Base-by-base conservation (phyloP, 2,797 vertebrate species). In the Hapalemur alaotrensis region DNA sequence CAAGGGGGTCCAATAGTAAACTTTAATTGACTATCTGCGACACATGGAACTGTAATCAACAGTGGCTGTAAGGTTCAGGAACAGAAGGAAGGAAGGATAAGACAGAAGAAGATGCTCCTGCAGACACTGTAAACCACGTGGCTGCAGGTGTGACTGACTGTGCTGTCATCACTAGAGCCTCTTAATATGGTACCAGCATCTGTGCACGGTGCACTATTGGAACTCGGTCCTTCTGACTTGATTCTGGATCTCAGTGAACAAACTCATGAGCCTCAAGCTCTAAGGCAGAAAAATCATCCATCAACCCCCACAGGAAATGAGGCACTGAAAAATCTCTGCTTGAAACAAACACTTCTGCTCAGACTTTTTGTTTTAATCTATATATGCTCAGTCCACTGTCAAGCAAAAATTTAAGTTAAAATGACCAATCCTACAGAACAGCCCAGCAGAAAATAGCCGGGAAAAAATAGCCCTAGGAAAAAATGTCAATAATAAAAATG, bases 401-500 rank as follows among this genome's bases (percentile, higher is more conserved):
- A 50, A 54, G 25, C 72, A 79, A 38, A 95, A 92, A 38, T 65
- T 72, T 46, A 84, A 94, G 79, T 28, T 43, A 70, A 82, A 93
- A 59, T 43, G 59, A 70, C 32, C 78, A 54, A 1, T 78, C 75
- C 52, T 69, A 73, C 72, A 83, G 63, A 95, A 70, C 30, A n/a
- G 48, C 38, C 25, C 50, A 0, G 18, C 22, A 30, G n/a, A n/a
- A n/a, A n/a, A n/a, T n/a, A n/a, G n/a, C n/a, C n/a, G n/a, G n/a
- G n/a, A n/a, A n/a, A n/a, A n/a, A n/a, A n/a, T n/a, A n/a, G n/a
- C n/a, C n/a, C 43, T 9, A 32, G 59, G 93, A 93, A 54, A 28
- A 85, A 57, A 63, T 22, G 54, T 85, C 90, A 91, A 97, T 92
- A 97, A 96, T 83, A 98, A 94, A 84, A 95, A 93, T 25, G 95